Percentiles rank a stretch among this genome's conserved stretches.
phyloP scores from a whole-genome alignment of 2,113 vertebrate species.

The Atractosteus spatula region DNA sequence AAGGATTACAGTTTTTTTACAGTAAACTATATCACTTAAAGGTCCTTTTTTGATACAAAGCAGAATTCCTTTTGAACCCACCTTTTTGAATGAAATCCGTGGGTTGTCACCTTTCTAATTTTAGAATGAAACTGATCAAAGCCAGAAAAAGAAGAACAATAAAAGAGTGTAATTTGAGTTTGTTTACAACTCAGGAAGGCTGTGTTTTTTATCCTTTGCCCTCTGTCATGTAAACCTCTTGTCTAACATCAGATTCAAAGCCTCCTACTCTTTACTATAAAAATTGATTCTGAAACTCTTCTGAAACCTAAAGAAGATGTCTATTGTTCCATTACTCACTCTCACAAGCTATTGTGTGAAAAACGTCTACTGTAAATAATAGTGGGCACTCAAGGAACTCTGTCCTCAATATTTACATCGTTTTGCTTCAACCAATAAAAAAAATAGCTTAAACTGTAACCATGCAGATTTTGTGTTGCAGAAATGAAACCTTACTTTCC shows the following conservation, averaged over 20 bases:
- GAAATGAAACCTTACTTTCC: too few species aligned
- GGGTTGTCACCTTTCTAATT: conserved; percentile 53
- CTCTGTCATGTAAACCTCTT: background rate
- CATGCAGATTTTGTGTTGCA: too few species aligned
- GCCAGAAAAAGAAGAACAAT: conserved; percentile 48
- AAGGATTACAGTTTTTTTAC: background rate
- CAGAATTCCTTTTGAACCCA: conserved; percentile 48
- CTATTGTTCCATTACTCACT: background rate
- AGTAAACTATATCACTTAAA: too few species aligned
- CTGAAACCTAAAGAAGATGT: background rate
- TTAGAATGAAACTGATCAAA: conserved; percentile 40
- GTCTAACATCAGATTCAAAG: too few species aligned
- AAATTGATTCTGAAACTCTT: background rate
- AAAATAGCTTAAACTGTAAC: too few species aligned
- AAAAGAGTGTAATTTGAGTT: conserved; percentile 10
- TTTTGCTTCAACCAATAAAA: too few species aligned
- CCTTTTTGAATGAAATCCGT: conserved; percentile 58
- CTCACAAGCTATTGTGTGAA: background rate
- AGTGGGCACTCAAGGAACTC: background rate
- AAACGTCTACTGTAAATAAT: background rate
- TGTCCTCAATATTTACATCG: background rate
- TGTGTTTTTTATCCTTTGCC: background rate
- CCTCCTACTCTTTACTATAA: background rate
- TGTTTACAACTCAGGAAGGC: background rate
- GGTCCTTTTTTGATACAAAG: background rate